A percentile compares a stretch with the other conserved stretches of the same genome.
Conservation (phyloP, 2,113 vertebrate species). For the Coracopsis vasa region DNA sequence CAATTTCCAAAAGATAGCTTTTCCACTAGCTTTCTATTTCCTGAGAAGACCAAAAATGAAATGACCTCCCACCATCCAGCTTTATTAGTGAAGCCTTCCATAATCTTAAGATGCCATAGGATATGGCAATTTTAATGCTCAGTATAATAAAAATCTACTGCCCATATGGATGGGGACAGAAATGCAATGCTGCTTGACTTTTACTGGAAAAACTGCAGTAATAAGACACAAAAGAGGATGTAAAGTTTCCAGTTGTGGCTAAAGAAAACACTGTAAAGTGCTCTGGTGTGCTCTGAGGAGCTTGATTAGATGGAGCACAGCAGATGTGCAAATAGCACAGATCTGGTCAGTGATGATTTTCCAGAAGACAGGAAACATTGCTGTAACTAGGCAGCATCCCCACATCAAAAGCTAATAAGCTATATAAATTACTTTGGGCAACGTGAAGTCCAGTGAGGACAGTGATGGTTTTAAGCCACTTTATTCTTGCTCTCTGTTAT, state of each 20-base stretch:
- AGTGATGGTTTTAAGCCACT: neutral
- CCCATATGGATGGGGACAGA: neutral
- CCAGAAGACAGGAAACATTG: neutral
- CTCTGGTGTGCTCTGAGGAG: neutral
- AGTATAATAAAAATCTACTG: neutral
- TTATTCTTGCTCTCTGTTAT: neutral
- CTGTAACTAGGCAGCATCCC: neutral
- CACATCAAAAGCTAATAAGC: neutral
- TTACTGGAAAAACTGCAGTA: neutral
- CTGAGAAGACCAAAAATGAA: neutral
- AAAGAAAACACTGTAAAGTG: neutral
- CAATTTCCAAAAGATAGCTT: neutral
- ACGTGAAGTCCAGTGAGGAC: neutral
- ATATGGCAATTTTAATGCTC: neutral
- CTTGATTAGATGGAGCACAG: neutral
- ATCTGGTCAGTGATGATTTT: neutral
- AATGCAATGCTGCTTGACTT: neutral
- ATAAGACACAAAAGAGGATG: neutral
- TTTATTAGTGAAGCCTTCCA: neutral
- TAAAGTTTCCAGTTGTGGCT: neutral
- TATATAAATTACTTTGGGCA: neutral
- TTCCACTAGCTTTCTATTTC: neutral
- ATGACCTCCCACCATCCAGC: neutral
- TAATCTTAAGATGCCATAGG: neutral
- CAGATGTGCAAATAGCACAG: neutral